Base-by-base conservation (phyloP, 2,888 invertebrate genomes). In the Drosophila falleni region DNA sequence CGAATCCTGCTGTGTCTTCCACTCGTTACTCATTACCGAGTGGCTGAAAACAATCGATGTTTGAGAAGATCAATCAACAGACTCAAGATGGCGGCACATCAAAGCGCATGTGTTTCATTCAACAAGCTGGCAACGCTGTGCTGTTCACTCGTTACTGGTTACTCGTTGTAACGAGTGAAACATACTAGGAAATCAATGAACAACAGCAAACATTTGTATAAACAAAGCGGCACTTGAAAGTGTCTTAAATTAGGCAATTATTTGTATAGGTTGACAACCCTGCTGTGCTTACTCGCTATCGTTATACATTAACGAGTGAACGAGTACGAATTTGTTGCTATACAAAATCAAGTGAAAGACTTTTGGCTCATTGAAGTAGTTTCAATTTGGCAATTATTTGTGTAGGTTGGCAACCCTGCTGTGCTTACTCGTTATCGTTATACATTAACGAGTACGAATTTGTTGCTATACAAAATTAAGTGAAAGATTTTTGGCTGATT, bases 351-450 rank as follows among this genome's bases (percentile, higher is more conserved):
- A 19, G 16, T 16, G 10, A 23, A 11, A 23, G 41, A 11, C 19
- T 29, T 49, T 31, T 31, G 16, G 37, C 13, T 55, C 33, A n/a
- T 35, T 44, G 15, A 46, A 29, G 26, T 2, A 5, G 56, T 26
- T 26, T 26, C 13, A 58, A 26, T 55, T 44, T 58, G 26, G 37
- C 46, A 56, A 37, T 26, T 41, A 41, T 59, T 59, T 49, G 41
- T 39, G 41, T 49, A 39, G 39, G 33, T 6, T 63, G 62, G 55
- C 55, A 63, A 63, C 62, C 15, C 62, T 63, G 33, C 39, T 16
- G 31, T 10, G 37, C 35, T 15, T 1, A 26, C 13, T 3, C 19
- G 8, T 15, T 3, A 15, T 39, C 3, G 9, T 13, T 23, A 5
- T 2, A 3, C 23, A 4, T 6, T 31, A 11, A 49, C 37, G n/a